phyloP scores from a whole-genome alignment of 2,113 vertebrate genomes.

The Turnix velox region DNA sequence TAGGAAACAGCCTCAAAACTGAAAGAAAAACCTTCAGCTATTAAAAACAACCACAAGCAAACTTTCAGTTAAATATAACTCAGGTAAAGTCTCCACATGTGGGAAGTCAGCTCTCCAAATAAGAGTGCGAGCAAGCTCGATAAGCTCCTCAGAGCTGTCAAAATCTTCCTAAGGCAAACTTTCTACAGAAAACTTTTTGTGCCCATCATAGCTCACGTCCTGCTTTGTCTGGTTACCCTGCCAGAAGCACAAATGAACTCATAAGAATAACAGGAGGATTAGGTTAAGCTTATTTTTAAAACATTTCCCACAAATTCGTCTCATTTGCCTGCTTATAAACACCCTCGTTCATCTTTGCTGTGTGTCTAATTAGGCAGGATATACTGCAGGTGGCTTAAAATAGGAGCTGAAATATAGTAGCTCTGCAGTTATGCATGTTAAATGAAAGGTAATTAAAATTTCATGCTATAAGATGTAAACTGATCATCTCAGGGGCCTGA shows the following conservation, averaged over 20 bases:
- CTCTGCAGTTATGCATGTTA: slow-evolving; percentile 15
- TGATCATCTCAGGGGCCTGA: slow-evolving; percentile 17
- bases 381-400: slow-evolving; percentile 44
- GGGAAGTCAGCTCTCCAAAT: not conserved
- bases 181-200: not conserved
- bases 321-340: slow-evolving; percentile 50
- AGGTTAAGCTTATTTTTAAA: slow-evolving; percentile 52
- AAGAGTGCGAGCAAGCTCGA: not conserved
- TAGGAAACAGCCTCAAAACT: not conserved
- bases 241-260: slow-evolving; percentile 53
- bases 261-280: slow-evolving; percentile 50
- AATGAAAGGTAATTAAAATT: slow-evolving; percentile 47
- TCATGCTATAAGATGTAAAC: slow-evolving; percentile 25
- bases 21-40: not conserved
- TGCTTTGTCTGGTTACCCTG: slow-evolving; percentile 50
- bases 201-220: not conserved
- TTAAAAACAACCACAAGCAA: not conserved
- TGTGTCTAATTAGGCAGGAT: slow-evolving; percentile 25
- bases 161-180: slow-evolving; percentile 10
- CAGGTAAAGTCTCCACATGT: not conserved
- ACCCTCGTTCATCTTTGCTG: slow-evolving; percentile 6
- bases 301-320: slow-evolving; percentile 33
- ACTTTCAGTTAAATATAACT: not conserved
- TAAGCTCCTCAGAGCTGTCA: not conserved
- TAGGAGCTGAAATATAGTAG: slow-evolving; percentile 22